Evolutionary conservation across 2,113 vertebrate species (phyloP).

Genomic region (Apodemus sylvaticus): DNA sequence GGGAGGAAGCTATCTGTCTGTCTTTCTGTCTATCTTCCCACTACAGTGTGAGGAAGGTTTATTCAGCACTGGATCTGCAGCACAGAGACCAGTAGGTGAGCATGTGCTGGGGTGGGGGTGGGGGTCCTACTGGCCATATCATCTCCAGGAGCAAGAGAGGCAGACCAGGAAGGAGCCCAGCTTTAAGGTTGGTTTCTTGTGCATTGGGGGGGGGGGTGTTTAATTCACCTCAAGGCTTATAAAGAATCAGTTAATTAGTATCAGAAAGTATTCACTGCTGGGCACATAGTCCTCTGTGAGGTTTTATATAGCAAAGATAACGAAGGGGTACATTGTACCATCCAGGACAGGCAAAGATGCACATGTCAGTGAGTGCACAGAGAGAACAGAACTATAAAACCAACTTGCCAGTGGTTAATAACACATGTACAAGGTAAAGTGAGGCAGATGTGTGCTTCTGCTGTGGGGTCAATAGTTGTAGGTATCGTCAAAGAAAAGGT

Average conservation of each 20-base stretch:
- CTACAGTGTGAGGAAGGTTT: background rate
- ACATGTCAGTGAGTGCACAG: background rate
- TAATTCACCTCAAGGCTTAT: background rate
- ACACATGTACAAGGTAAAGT: background rate
- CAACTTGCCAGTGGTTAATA: background rate
- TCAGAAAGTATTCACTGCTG: background rate
- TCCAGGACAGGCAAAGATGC: background rate
- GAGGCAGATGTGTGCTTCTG: background rate
- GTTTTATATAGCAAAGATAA: background rate
- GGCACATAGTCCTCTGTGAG: background rate
- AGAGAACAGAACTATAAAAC: background rate
- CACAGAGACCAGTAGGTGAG: background rate
- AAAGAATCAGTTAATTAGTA: background rate
- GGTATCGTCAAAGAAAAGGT: background rate
- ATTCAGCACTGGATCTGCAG: background rate
- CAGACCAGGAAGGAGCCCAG: background rate
- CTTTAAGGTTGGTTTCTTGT: background rate
- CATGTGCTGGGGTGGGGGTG: fast-evolving
- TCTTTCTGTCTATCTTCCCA: background rate
- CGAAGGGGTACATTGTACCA: background rate
- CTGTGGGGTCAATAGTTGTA: background rate
- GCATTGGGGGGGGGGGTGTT: background rate
- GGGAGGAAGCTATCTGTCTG: background rate
- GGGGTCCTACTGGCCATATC: background rate
- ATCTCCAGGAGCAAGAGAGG: background rate